Percentiles rank a stretch among this genome's conserved stretches.
Evolutionary conservation across 2,113 vertebrate species (phyloP).

Genomic region (Chaetodon auriga): DNA sequence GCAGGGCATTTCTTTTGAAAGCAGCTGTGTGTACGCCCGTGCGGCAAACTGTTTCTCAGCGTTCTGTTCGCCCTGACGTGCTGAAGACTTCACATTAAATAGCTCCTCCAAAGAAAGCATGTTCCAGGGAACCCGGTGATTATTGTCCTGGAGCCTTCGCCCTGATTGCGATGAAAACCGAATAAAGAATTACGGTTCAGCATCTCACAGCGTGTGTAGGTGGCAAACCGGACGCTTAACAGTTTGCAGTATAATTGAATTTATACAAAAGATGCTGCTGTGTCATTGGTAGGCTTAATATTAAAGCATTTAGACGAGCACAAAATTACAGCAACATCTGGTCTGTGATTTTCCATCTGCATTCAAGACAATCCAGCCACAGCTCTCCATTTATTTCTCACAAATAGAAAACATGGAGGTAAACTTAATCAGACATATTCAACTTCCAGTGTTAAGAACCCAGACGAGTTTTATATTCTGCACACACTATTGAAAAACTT

Average conservation of each 20-base stretch:
- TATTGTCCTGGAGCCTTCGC: neutral
- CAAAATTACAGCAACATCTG: neutral
- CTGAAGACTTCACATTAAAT: neutral
- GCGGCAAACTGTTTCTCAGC: neutral
- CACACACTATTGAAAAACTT: neutral
- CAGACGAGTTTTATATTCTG: neutral
- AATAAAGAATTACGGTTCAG: neutral
- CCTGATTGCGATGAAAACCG: neutral
- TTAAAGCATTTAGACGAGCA: neutral
- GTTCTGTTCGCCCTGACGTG: neutral
- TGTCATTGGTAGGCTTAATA: too few species aligned
- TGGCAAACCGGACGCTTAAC: neutral
- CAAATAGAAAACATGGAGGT: too few species aligned
- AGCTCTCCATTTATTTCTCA: too few species aligned
- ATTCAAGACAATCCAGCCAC: neutral
- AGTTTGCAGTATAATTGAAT: neutral
- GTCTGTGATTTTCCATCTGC: neutral
- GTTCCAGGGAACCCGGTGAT: neutral
- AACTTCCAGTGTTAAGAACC: neutral
- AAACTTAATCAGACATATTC: neutral
- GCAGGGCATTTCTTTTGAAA: neutral
- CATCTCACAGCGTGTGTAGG: neutral
- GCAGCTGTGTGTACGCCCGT: neutral
- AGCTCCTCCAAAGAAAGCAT: neutral
- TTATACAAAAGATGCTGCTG: neutral